Base-by-base conservation (phyloP, 2,888 invertebrate species). In the Nomada ferruginata region DNA sequence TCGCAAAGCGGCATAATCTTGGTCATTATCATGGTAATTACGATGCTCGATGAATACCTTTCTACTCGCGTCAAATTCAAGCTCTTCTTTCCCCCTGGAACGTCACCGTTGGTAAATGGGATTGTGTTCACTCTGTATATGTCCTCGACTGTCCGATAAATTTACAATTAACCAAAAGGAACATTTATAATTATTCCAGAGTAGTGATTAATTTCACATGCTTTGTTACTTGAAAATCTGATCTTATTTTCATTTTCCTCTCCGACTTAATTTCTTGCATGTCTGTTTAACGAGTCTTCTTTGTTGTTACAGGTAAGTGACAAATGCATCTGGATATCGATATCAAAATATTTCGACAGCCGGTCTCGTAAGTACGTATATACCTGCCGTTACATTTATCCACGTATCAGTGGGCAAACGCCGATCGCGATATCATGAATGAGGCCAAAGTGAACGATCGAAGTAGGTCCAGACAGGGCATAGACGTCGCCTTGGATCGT, bases 291-390 rank as follows among this genome's bases (percentile, higher is more conserved):
- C 11, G 4, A 47, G 9, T 13, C 26, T 61, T 4, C 23, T 20
- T 76, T 73, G 50, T 64, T 82, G 79, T 86, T 86, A 59, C 85
- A 86, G 86, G 86, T 86, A 79, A 86, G 86, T 86, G 72, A 73
- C 60, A 0, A 15, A 10, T 11, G 13, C 26, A 1, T n/a, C 18
- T 0, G 7, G 15, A 23, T 50, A 29, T 26, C 36, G 2, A 13
- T 42, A 20, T 20, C 10, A 20, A 29, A n/a, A 23, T 9, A 10
- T 29, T 13, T 11, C 13, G 11, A 13, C 11, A 7, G 13, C 3
- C 2, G 7, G 2, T 68, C 20, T 18, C 11, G 79, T 52, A 50
- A 79, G 79, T 79, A 64, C 2, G 26, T 55, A 44, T 2, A 23
- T 26, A 13, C 18, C 11, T 7, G 7, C 36, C 20, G n/a, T 47